Evolutionary conservation across 2,113 vertebrate genomes (phyloP), one percentile per base, ranked within the genome.

Genomic region (Nestor notabilis): DNA sequence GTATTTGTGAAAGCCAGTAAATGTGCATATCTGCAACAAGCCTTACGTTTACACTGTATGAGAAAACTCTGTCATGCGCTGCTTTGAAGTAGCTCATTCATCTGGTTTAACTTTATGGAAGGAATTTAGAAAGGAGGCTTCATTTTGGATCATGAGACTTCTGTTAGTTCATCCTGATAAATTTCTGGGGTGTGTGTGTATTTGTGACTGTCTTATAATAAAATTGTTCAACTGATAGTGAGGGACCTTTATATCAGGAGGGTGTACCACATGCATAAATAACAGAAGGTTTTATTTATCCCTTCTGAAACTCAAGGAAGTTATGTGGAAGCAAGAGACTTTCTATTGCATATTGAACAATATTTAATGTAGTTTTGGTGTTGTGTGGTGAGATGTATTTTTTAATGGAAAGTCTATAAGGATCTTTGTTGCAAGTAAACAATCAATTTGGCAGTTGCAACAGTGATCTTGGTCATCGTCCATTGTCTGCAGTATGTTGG

Each of bases 391-490:
- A 75, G 23, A 20, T 31, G 14, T 50, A 15, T 44, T 61, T 44
- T 61, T 68, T 68, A 49, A 56, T 41, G 39, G 25, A 50, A 68
- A 55, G 50, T 61, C 1, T 65, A 27, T 31, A 65, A 70, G 4
- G 10, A n/a, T 55, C 31, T 79, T 44, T 52, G 24, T 55, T 87
- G 29, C 18, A 87, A 72, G 41, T 77, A 47, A 56, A 37, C 12
- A 58, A 24, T 50, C 41, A 17, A 33, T 43, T 60, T 84, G 55
- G n/a, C 8, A 28, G 18, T 27, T 80, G 9, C 24, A 65, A 11
- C 23, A 53, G 31, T 60, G 53, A 21, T 46, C 6, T 69, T 1
- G 0, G 19, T 53, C 21, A 20, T 13, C 1, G 0, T 39, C 25
- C 5, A 3, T 66, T 61, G 9, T n/a, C 39, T 75, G 55, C 7